These are phyloP conservation scores for Amphibalanus amphitrite DNA, from an alignment of 1,140 invertebrate species.

Conservation along the genomic window DNA sequence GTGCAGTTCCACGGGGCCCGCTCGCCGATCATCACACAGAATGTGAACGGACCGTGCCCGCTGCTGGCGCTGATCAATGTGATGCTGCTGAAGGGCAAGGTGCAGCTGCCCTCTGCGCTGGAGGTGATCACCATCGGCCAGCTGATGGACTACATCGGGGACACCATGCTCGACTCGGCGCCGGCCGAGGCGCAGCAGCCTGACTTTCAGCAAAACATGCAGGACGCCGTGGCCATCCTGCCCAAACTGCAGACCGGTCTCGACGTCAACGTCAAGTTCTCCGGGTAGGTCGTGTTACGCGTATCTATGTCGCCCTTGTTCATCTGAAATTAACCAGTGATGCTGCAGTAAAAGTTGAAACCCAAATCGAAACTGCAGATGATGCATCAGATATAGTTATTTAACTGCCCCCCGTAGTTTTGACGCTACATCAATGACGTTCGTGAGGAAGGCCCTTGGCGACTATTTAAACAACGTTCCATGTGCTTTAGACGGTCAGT, in stretches of 20 bases:
- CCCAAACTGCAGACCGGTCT: slow-evolving; percentile 39
- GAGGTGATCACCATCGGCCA: slow-evolving; percentile 34
- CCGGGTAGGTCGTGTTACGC: slow-evolving; percentile 35
- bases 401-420: too few species aligned
- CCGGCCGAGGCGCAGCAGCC: slow-evolving; percentile 27
- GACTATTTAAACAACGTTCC: too few species aligned
- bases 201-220: slow-evolving; percentile 41
- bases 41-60: slow-evolving; percentile 44
- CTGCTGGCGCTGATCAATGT: slow-evolving; percentile 40
- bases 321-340: too few species aligned
- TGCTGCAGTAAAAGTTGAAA: too few species aligned
- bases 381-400: too few species aligned
- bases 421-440: too few species aligned
- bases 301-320: too few species aligned
- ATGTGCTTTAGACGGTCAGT: too few species aligned
- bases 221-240: slow-evolving; percentile 39
- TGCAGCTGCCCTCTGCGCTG: slow-evolving; percentile 29
- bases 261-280: slow-evolving; percentile 43
- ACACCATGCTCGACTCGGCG: slow-evolving; percentile 16
- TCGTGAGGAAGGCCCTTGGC: too few species aligned
- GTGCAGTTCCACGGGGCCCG: not conserved
- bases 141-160: slow-evolving; percentile 29
- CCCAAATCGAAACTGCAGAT: too few species aligned
- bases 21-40: slow-evolving; percentile 37
- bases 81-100: slow-evolving; percentile 29